Percentiles rank a stretch among this genome's conserved stretches.
Conservation (phyloP, 2,888 invertebrate species). For the Agrypnus murinus region DNA sequence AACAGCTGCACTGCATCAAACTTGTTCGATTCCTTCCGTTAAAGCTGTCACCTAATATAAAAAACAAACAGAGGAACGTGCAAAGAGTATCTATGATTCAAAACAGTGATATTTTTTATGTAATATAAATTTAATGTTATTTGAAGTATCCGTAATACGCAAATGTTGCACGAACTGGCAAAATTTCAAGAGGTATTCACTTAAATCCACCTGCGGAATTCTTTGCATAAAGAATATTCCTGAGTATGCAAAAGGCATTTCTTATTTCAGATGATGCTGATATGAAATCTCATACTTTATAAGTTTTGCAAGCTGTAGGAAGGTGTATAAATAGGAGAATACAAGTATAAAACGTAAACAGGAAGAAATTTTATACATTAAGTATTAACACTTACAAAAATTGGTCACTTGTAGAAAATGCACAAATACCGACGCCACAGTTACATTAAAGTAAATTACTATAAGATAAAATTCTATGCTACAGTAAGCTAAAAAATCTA, state of each 20-base stretch:
- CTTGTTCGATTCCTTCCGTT: neutral
- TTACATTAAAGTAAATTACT: too few species aligned
- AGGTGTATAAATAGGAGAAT: too few species aligned
- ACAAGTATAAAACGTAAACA: too few species aligned
- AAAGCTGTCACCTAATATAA: neutral
- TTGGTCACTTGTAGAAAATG: too few species aligned
- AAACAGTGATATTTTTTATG: neutral
- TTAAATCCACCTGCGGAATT: constrained; percentile 43
- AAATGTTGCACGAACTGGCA: constrained; percentile 39
- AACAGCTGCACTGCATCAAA: neutral
- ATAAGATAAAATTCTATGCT: too few species aligned
- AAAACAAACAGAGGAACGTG: neutral
- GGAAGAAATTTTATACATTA: too few species aligned
- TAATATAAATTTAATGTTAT: constrained; percentile 11
- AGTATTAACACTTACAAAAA: too few species aligned
- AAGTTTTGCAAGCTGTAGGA: constrained; percentile 10
- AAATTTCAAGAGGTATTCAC: constrained; percentile 38
- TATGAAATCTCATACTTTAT: constrained; percentile 20
- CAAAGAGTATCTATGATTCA: neutral
- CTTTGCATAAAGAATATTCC: constrained; percentile 27
- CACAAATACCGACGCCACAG: too few species aligned
- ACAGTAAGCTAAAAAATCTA: too few species aligned
- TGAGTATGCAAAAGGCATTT: constrained; percentile 39
- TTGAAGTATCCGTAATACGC: constrained; percentile 9
- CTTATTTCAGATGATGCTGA: constrained; percentile 28